Evolutionary conservation across 2,113 vertebrate genomes (phyloP), one percentile per base, ranked within the genome.

Genomic region (Psilopsiagon aurifrons): DNA sequence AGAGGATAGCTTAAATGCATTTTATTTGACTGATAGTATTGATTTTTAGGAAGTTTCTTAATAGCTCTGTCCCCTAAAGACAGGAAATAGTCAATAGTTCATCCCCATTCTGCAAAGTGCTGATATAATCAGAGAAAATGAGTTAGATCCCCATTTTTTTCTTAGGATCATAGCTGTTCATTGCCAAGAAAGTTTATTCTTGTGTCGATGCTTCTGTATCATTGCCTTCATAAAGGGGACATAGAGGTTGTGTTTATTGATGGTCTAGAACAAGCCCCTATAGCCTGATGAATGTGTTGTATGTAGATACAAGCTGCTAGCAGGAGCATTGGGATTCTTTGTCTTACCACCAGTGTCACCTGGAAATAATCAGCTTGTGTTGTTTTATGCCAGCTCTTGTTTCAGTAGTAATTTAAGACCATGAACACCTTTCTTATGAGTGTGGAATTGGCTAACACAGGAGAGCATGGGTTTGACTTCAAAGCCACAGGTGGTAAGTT

Each of bases 261-360:
- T 28, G 57, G 1, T 6, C 2, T 2, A 46, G 37, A 78, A 7
- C 43, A 49, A 59, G 8, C 22, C 33, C 46, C 20, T 1, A 0
- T 4, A 29, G 18, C 43, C n/a, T 1, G 2, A 4, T 11, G 31
- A 31, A 7, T 1, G 2, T 33, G 24, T 60, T 75, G 17, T 63
- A 19, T 1, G 4, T 25, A 55, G 13, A 4, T 71, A 35, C 15
- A 20, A 29, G 44, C 84, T 0, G 3, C 7, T 43, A 47, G 27
- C 15, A 4, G 0, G 1, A 44, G 17, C 7, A 2, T 18, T 39
- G 31, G 33, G 43, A 29, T 88, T 69, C 51, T 71, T 67, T 59
- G 57, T 59, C 33, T 86, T 29, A 6, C 19, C 39, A 29, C 64
- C 64, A 37, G 22, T 19, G 28, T 28, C 54, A 37, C 24, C 39